Evolutionary conservation across 2,113 vertebrate species (phyloP), one percentile per base, ranked within the genome.

Genomic region (Trinectes maculatus): DNA sequence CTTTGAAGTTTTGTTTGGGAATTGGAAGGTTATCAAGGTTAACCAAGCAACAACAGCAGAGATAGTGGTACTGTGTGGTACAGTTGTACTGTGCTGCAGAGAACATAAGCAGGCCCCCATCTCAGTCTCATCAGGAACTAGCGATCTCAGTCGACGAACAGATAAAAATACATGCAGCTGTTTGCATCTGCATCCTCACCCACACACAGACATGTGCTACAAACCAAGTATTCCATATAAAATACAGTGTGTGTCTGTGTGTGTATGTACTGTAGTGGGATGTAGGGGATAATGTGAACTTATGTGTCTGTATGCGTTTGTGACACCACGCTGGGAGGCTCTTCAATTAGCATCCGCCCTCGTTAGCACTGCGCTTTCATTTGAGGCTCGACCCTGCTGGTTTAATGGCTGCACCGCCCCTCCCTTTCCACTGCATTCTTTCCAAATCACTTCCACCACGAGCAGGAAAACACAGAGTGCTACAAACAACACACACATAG

Each of bases 401-500:
- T 89, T 91, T 92, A 92, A 91, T 34, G 26, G 82, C 78, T 43
- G 9, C 54, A 12, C 65, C 67, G 71, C 74, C 57, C 82, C 85
- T 85, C 84, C 83, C 69, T 84, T 83, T 80, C 74, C 82, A 83
- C 86, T 56, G 83, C 91, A 92, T 93, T 92, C 91, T 91, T 92
- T 92, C 89, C 88, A 92, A 92, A 93, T 91, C 64, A 86, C 87
- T 90, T 87, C 88, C 87, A 89, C 82, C 74, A 60, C 71, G 71
- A 86, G 71, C 83, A 86, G 79, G 60, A 83, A 87, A 80, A 82
- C 70, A 77, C 55, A 16, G 59, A 71, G 40, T 8, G 22, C 55
- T 28, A 43, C 74, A 77, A 71, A 82, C 81, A 74, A 71, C 69
- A 77, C 47, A 70, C 69, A 64, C 67, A 51, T n/a, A 56, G 31